phyloP scores from a whole-genome alignment of 2,888 invertebrate species.

The Hemicrepidius hirtus region DNA sequence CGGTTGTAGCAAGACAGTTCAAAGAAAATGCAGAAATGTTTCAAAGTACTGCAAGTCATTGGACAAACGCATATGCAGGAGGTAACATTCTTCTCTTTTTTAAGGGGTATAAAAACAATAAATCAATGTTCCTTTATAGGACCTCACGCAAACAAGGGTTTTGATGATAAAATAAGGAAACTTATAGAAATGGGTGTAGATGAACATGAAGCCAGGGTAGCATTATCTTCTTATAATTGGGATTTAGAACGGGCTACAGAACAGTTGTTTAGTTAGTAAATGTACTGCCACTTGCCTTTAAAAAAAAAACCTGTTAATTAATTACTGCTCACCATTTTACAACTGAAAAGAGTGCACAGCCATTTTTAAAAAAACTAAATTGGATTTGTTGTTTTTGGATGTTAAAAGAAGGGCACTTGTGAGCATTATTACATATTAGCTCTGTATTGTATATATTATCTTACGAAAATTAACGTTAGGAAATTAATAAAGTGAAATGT shows the following conservation, averaged over 20 bases:
- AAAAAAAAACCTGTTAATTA: slow-evolving; percentile 28
- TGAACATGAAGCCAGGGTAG: slow-evolving; percentile 90
- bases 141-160: slow-evolving; percentile 84
- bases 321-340: slow-evolving; percentile 38
- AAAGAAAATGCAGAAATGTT: slow-evolving; percentile 92
- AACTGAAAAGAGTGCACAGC: not conserved
- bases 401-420: slow-evolving; percentile 26
- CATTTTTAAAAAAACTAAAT: slow-evolving; percentile 12
- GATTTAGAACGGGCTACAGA: slow-evolving; percentile 94
- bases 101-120: no score
- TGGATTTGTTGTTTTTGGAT: slow-evolving; percentile 26
- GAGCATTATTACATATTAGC: slow-evolving; percentile 38
- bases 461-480: slow-evolving; percentile 34
- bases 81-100: no score
- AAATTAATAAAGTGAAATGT: slow-evolving; percentile 41
- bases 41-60: slow-evolving; percentile 93
- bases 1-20: slow-evolving; percentile 98
- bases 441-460: slow-evolving; percentile 37
- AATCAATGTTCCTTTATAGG: no score
- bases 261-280: slow-evolving; percentile 85
- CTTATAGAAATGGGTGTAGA: slow-evolving; percentile 96
- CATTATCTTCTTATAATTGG: slow-evolving; percentile 95
- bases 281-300: slow-evolving; percentile 38
- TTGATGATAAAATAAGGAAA: slow-evolving; percentile 90
- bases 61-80: slow-evolving; percentile 96